Conservation (phyloP, 2,797 vertebrate species). For the Sebastes jordani region DNA sequence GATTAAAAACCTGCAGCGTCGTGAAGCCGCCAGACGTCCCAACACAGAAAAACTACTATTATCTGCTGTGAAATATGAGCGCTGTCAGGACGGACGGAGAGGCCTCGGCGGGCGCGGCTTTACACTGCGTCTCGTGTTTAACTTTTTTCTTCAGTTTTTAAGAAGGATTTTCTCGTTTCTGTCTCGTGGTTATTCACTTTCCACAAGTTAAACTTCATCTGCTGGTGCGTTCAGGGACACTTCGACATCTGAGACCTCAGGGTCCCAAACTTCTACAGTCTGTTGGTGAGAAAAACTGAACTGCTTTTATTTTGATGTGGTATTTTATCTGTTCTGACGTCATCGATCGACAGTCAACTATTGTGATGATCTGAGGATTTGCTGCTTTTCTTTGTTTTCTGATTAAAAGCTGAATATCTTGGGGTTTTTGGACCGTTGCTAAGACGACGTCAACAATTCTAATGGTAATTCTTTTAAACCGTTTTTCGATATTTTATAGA, state of each 20-base stretch:
- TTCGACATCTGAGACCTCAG: not conserved
- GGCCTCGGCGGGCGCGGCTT: not conserved
- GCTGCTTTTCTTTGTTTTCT: not conserved
- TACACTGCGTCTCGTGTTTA: not conserved
- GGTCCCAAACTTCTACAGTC: not conserved
- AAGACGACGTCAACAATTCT: not conserved
- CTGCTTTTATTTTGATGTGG: not conserved
- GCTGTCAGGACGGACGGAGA: not conserved
- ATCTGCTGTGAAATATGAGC: slow-evolving; percentile 15
- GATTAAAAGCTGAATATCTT: not conserved
- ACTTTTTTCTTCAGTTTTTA: not conserved
- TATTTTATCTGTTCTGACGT: not conserved
- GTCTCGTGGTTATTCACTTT: not conserved
- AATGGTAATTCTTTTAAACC: not conserved
- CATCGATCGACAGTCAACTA: not conserved
- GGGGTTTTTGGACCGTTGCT: not conserved
- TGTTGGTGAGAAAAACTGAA: not conserved
- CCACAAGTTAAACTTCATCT: not conserved
- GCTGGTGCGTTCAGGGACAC: not conserved
- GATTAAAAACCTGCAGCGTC: slow-evolving; percentile 16
- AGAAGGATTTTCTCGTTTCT: not conserved
- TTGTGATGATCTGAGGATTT: not conserved
- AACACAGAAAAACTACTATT: slow-evolving; percentile 29
- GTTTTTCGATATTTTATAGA: not conserved
- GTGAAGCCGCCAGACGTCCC: not conserved